Base-by-base conservation (phyloP, 2,888 invertebrate genomes). In the Acanthosepion pharaonis region DNA sequence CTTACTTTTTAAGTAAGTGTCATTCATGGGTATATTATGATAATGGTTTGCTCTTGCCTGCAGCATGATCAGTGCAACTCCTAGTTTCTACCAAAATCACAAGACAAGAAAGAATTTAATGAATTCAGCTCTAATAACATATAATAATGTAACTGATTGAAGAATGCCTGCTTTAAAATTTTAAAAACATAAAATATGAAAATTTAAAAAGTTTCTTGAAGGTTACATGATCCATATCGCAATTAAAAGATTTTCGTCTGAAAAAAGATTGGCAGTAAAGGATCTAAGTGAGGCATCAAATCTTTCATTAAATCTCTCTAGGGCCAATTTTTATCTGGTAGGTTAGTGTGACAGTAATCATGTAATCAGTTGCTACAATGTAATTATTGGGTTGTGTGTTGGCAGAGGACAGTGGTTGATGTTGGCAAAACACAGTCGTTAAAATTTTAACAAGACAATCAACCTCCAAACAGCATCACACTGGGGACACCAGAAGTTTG, bases 361-460 rank as follows among this genome's bases (percentile, higher is more conserved):
- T 78, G 78, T 78, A 78, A 78, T 78, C 78, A 78, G 78, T 78
- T 15, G n/a, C 78, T 78, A 78, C 78, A 78, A 78, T 78, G 78
- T n/a, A 78, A 78, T 78, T 33, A 78, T n/a, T 78, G n/a, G 78
- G 78, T 78, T 78, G 78, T 78, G 78, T n/a, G n/a, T 78, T 78
- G 78, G 78, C 78, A 78, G 78, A 78, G 78, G 78, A 78, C 78
- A 78, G n/a, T 78, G 11, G 78, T 78, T 78, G n/a, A 78, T 78
- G 78, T 11, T 78, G 78, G 78, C 78, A 78, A 78, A 78, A 78
- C 78, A 78, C 78, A 78, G 78, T 78, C 78, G 78, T 78, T 78
- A 78, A 78, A 78, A 78, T 78, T 78, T 78, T 78, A 78, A 78
- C n/a, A 78, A 78, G 78, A 78, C 78, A 78, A 78, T 78, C 78